Evolutionary conservation across 2,797 vertebrate genomes (phyloP), one percentile per base, ranked within the genome.

Genomic region (Harpagifer antarcticus): DNA sequence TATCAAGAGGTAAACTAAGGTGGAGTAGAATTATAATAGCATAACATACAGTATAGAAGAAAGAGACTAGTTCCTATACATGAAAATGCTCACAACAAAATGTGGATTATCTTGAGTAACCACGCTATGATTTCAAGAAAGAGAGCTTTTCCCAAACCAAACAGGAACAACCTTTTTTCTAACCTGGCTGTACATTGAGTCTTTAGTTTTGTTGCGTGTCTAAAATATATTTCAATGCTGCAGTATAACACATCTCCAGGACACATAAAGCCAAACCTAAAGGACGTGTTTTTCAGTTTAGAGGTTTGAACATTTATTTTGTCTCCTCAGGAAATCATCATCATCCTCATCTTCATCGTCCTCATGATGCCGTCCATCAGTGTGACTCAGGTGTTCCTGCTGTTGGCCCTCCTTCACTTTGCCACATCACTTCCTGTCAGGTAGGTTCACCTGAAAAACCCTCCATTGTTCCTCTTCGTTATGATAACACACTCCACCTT

Each of bases 341-440:
- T 67, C 83, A n/a, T 63, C 76, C 3, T 75, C 64, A 31, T 87
- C 64, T 45, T 86, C 79, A 27, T 70, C 64, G 2, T 55, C 68
- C 13, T 58, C 76, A 86, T 42, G 74, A 94, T 93, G 94, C 52
- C 82, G 17, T 80, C 78, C 53, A 43, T 93, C 23, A 85, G 86
- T 33, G 78, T 91, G 47, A 82, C 79, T 61, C 91, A 91, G 66
- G 56, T 84, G 45, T 74, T 93, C 61, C 68, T 95, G 72, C 74
- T 95, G 40, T 72, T 72, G 31, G 84, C 81, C 43, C 58, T 95
- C 65, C 65, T 94, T 71, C 81, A 93, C 66, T 54, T 85, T 72
- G 55, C 78, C 4, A 50, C 79, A 27, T 76, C 93, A 44, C 84
- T 92, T 82, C 93, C 94, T 72, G 81, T 88, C 86, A 79, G 88